Percentiles rank a stretch among this genome's conserved stretches.
Conservation (phyloP, 2,113 vertebrate species). For the Lipophrys pholis region DNA sequence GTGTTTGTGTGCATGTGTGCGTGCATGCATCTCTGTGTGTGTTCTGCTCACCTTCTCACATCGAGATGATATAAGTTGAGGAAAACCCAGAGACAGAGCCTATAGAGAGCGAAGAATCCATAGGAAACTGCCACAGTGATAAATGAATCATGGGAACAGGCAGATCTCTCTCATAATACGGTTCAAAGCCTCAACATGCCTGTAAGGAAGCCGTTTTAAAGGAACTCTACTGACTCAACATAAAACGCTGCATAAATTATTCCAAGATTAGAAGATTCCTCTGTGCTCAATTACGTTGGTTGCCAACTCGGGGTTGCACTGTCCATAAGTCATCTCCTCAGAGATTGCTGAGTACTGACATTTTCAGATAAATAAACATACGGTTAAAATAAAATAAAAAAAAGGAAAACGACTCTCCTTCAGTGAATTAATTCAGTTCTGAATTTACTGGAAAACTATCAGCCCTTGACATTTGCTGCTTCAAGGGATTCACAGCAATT, state of each 20-base stretch:
- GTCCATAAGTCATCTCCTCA: neutral
- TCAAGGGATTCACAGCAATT: conserved; percentile 40
- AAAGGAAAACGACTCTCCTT: conserved; percentile 9
- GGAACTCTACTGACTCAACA: neutral
- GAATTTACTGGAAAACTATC: conserved; percentile 30
- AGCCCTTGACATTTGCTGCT: conserved; percentile 54
- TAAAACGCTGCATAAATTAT: too few species aligned
- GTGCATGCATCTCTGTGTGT: too few species aligned
- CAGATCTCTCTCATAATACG: conserved; percentile 34
- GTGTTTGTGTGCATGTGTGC: too few species aligned
- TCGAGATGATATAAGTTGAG: conserved; percentile 45
- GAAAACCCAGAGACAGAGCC: conserved; percentile 19
- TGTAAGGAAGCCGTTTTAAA: conserved; percentile 17
- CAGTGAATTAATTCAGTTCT: conserved; percentile 5
- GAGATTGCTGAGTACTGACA: conserved; percentile 4
- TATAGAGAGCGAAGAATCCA: conserved; percentile 14
- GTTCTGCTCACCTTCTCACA: conserved; percentile 17
- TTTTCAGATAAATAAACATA: conserved; percentile 24
- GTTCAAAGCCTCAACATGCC: conserved; percentile 26
- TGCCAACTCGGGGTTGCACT: neutral
- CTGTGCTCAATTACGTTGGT: neutral
- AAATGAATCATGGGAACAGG: conserved; percentile 37
- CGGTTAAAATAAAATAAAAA: neutral
- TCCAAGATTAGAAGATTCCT: too few species aligned
- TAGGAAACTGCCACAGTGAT: conserved; percentile 55